Base-by-base conservation (phyloP, 2,888 invertebrate species). In the Erebia ligea region DNA sequence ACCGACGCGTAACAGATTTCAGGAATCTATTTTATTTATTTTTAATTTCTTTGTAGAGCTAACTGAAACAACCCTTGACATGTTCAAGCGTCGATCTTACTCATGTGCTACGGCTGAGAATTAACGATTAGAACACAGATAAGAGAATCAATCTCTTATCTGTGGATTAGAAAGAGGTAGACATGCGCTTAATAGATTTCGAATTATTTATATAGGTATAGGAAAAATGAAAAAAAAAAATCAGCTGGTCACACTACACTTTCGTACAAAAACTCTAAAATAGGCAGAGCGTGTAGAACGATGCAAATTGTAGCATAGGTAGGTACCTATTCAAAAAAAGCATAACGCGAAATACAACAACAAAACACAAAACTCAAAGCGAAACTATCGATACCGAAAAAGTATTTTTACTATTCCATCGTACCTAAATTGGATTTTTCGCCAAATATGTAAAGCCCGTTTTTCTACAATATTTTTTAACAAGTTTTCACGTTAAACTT, bases 401-500 rank as follows among this genome's bases (percentile, higher is more conserved):
- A 42, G 19, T 62, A 48, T 48, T 62, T 48, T 62, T 62, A 62
- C 62, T 48, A 48, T 48, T 62, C 13, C 48, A 48, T 1, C 62
- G 48, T 48, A 34, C 34, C 34, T 34, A 62, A 62, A 62, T 62
- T 62, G 62, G 48, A 48, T 62, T 62, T 62, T 62, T 21, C 2
- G 13, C 15, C 25, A 45, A 62, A 48, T 40, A 59, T 25, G 48
- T 48, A 57, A 34, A 34, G 13, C 17, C 3, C 11, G 13, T 40
- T 61, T 42, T 19, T 61, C 1, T 11, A 42, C 19, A 5, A 42
- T 17, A 58, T 58, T 58, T 34, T 34, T 34, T 6, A 6, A 34
- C 34, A 0, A 5, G 34, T 34, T 34, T 34, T 34, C 34, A 34
- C 6, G 34, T 34, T 34, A 34, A 34, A 34, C 34, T 34, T 34